Evolutionary conservation across 1,140 invertebrate species (phyloP).

Genomic region (Philaenus spumarius): DNA sequence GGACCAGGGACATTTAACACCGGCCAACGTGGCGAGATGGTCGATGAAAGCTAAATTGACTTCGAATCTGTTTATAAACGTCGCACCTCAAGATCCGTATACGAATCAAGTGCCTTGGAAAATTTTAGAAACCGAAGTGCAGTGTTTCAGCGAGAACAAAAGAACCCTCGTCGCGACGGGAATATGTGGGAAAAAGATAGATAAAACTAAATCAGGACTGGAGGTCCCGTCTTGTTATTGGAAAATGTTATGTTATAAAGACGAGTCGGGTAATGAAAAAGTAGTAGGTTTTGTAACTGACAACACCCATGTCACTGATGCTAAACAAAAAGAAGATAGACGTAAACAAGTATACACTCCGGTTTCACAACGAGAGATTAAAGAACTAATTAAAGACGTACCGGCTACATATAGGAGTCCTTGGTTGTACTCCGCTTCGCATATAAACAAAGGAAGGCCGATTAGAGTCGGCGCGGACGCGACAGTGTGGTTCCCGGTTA

Average conservation of each 20-base stretch:
- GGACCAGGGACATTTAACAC: conserved; percentile 17
- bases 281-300: conserved; percentile 14
- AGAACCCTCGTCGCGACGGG: conserved; percentile 11
- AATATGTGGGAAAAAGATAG: neutral
- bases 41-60: conserved; percentile 10
- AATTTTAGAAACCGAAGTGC: conserved; percentile 7
- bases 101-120: conserved; percentile 13
- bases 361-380: conserved; percentile 6
- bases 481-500: conserved; percentile 18
- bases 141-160: conserved; percentile 13
- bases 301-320: neutral
- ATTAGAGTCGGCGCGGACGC: neutral
- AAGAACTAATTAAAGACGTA: neutral
- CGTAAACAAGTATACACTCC: conserved; percentile 12
- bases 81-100: conserved; percentile 15
- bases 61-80: conserved; percentile 15
- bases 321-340: neutral
- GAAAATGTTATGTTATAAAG: conserved; percentile 22
- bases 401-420: neutral
- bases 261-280: conserved; percentile 6
- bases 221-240: conserved; percentile 14
- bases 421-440: neutral
- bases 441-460: neutral
- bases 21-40: conserved; percentile 15
- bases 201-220: neutral